Base-by-base conservation (phyloP, 1,140 invertebrate genomes). In the Neodiprion lecontei region DNA sequence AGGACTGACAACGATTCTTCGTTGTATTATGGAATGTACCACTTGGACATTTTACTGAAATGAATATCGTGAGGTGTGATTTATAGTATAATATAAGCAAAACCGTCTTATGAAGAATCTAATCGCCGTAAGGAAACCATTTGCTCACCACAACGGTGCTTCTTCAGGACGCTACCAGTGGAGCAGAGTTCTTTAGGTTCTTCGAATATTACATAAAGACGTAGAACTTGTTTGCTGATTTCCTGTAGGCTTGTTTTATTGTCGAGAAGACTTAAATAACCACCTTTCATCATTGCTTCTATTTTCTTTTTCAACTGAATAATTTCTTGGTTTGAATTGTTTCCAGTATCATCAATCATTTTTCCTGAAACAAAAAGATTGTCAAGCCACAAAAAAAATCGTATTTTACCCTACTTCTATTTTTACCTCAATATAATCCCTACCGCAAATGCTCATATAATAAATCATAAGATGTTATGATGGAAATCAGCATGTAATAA, bases 1-100 rank as follows among this genome's bases (percentile, higher is more conserved):
- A 94, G 21, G 89, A 84, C 67, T 90, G 87, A 77, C 93, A 94
- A 17, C 79, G 80, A 69, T 89, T 85, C 12, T 77, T 82, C 3
- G 90, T 87, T 0, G 85, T 82, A 83, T 93, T 91, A 79, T 91
- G 92, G 80, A 91, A 93, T n/a, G 92, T 93, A 23, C 93, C 93
- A 77, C 88, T 82, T 7, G 92, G 91, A 82, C 93, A 94, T 79
- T 90, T 90, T 10, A 93, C 92, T 92, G 77, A 23, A 70, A 72
- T 53, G 67, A 11, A 74, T 74, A 75, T 17, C n/a, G 67, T 17
- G 23, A 71, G 53, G 47, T 40, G 5, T 50, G 48, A 14, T 14
- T 72, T 74, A 53, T 8, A 40, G 61, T 73, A 48, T 67, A 65
- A 73, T 47, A 53, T 67, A 48, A 40, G 28, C 28, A 40, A 40